Evolutionary conservation across 2,797 vertebrate species (phyloP).

Genomic region (Lagorchestes hirsutus): DNA sequence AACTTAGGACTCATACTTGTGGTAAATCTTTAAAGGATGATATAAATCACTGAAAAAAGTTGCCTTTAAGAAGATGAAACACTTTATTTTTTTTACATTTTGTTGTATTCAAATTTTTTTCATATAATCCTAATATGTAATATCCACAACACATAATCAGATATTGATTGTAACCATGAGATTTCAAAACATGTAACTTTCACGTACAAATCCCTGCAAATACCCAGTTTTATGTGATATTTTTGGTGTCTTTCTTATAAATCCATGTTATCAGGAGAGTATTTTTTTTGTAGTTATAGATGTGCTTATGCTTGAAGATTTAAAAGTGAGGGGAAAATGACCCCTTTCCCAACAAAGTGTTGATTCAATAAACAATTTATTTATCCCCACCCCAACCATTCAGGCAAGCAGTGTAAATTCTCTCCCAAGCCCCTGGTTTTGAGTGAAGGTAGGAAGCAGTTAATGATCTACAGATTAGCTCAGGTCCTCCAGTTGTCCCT

Average conservation of each 20-base stretch:
- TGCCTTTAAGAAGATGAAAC: slow-evolving; percentile 27
- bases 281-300: not conserved
- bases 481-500: slow-evolving; percentile 99
- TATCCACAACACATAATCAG: not conserved
- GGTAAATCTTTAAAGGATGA: slow-evolving; percentile 6
- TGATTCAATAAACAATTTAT: slow-evolving; percentile 10
- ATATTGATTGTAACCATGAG: not conserved
- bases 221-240: not conserved
- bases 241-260: not conserved
- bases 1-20: not conserved
- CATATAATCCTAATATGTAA: not conserved
- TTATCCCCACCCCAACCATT: slow-evolving; percentile 65
- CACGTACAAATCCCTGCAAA: not conserved
- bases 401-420: slow-evolving; percentile 95
- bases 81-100: not conserved
- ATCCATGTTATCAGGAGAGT: not conserved
- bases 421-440: slow-evolving; percentile 97
- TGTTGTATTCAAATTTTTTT: not conserved
- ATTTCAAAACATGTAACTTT: slow-evolving; percentile 6
- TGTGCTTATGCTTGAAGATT: slow-evolving; percentile 38
- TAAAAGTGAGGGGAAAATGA: slow-evolving; percentile 3
- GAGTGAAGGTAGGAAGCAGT: slow-evolving; percentile 98
- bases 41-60: slow-evolving; percentile 9
- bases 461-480: slow-evolving; percentile 99
- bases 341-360: not conserved